Conservation (phyloP, 2,113 vertebrate species). For the Ptilorrhoa leucosticta region DNA sequence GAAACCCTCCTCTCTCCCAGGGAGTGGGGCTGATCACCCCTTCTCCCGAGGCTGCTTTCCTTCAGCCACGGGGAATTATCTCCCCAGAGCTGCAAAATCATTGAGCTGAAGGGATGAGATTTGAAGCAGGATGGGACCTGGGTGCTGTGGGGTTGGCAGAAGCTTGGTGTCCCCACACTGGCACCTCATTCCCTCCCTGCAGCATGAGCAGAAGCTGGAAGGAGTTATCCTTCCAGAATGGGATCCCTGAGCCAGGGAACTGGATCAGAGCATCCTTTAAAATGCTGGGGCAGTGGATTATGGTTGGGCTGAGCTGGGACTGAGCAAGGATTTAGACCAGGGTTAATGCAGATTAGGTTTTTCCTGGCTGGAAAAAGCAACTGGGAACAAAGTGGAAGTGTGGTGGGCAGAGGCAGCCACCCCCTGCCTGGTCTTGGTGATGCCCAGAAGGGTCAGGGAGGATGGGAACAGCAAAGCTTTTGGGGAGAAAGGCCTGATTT, state of each 20-base stretch:
- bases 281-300: not conserved
- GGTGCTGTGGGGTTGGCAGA: not conserved
- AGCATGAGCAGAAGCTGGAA: not conserved
- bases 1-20: not conserved
- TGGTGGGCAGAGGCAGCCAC: not conserved
- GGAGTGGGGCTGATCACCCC: not conserved
- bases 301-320: not conserved
- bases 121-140: not conserved
- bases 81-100: not conserved
- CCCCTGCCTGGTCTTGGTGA: rapidly evolving
- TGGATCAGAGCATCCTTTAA: not conserved
- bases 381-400: not conserved
- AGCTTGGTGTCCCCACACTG: not conserved
- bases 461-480: not conserved
- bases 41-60: not conserved
- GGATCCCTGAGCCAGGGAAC: not conserved
- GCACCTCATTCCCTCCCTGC: not conserved
- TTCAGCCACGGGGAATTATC: not conserved
- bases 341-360: not conserved
- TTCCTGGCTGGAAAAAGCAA: not conserved
- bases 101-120: not conserved
- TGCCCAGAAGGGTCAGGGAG: not conserved
- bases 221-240: not conserved
- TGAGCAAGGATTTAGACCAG: not conserved
- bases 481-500: not conserved